Evolutionary conservation across 35 echinoderm and acorn worm genomes (phyloP).

Genomic region (Patiria miniata): DNA sequence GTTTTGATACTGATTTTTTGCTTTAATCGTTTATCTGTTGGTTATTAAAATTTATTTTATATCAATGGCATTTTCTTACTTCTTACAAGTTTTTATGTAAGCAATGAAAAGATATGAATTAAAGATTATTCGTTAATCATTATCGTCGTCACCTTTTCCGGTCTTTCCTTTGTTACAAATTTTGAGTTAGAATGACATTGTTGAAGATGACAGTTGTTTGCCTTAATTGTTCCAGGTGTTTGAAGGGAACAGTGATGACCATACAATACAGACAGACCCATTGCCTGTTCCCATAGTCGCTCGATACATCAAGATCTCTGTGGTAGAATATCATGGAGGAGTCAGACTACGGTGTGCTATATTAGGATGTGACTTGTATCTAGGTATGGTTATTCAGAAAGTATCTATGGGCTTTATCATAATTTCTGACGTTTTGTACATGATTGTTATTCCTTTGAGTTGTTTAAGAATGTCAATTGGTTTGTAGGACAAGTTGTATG

Average conservation of each 20-base stretch:
- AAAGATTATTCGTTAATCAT: too few relatives aligned
- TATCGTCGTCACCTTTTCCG: too few relatives aligned
- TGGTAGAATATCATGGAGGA: slow-evolving; percentile 8
- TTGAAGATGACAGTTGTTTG: not conserved
- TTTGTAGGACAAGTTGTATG: too few relatives aligned
- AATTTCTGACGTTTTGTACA: too few relatives aligned
- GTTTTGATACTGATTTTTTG: not conserved
- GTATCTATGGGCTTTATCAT: too few relatives aligned
- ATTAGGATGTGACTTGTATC: slow-evolving; percentile 33
- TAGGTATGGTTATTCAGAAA: not conserved
- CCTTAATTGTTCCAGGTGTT: slow-evolving; percentile 32
- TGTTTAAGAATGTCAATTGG: too few relatives aligned
- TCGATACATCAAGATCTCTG: slow-evolving; percentile 23
- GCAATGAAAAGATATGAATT: not conserved
- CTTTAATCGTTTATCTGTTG: not conserved
- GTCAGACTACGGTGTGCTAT: slow-evolving; percentile 1
- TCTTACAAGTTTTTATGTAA: not conserved
- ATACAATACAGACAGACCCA: not conserved
- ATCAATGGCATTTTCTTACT: not conserved
- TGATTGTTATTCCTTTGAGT: too few relatives aligned
- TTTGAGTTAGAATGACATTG: too few relatives aligned
- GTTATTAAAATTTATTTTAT: not conserved
- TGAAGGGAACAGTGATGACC: slow-evolving; percentile 42
- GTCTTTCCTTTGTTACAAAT: too few relatives aligned
- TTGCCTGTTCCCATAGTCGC: slow-evolving; percentile 19